Conservation (phyloP, 2,888 invertebrate genomes). For the Idaea straminata region DNA sequence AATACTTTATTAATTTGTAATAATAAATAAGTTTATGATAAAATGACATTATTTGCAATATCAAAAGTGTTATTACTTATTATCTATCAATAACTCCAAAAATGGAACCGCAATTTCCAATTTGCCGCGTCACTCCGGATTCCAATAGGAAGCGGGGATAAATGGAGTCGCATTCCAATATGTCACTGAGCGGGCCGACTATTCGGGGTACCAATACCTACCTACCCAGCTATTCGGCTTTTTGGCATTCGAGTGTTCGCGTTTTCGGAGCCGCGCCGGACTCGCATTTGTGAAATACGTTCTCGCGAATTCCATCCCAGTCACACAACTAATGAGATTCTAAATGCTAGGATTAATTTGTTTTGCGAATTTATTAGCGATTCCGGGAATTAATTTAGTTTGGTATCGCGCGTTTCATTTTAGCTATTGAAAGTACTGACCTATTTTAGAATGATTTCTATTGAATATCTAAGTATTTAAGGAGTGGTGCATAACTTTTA, state of each 20-base stretch:
- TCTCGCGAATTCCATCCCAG: slow-evolving; percentile 52
- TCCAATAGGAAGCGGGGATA: slow-evolving; percentile 79
- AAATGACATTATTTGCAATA: slow-evolving; percentile 22
- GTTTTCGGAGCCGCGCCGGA: slow-evolving; percentile 48
- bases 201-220: slow-evolving; percentile 38
- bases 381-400: not conserved
- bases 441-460: no score
- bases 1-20: slow-evolving; percentile 11
- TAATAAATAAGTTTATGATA: slow-evolving; percentile 26
- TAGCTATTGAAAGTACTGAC: no score
- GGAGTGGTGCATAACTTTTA: no score
- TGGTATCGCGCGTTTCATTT: not conserved
- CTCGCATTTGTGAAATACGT: slow-evolving; percentile 61
- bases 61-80: slow-evolving; percentile 69
- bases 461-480: no score
- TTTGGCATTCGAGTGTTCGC: slow-evolving; percentile 60
- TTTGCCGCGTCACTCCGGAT: slow-evolving; percentile 79
- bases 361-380: slow-evolving; percentile 21
- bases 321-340: slow-evolving; percentile 64
- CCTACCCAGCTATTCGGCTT: slow-evolving; percentile 62
- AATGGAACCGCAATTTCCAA: slow-evolving; percentile 78
- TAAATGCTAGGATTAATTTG: slow-evolving; percentile 53
- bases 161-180: slow-evolving; percentile 80
- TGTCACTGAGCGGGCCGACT: slow-evolving; percentile 71
- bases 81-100: slow-evolving; percentile 74